Conservation (phyloP, 1,140 invertebrate species). For the Hestina assimilis region DNA sequence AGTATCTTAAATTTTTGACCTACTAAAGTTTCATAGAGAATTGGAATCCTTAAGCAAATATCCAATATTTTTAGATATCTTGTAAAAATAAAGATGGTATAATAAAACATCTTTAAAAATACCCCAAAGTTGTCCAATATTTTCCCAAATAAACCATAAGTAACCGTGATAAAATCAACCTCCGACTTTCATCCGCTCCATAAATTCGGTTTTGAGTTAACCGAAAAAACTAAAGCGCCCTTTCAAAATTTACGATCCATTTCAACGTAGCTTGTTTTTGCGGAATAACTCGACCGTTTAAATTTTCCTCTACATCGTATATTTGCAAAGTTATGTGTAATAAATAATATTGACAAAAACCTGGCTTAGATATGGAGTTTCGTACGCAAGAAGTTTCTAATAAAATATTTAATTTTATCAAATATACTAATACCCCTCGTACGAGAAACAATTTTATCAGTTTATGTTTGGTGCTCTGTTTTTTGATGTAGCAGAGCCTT, state of each 20-base stretch:
- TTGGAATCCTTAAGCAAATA: too few species aligned
- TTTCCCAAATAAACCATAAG: conserved; percentile 20
- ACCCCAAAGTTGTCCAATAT: conserved; percentile 5
- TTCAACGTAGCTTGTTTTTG: conserved; percentile 27
- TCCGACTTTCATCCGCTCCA: conserved; percentile 31
- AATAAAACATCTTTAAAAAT: conserved; percentile 2
- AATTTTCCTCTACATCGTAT: conserved; percentile 8
- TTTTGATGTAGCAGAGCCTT: too few species aligned
- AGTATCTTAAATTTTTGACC: too few species aligned
- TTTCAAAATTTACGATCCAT: conserved; percentile 33
- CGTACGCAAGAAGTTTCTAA: too few species aligned
- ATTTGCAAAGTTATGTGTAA: neutral
- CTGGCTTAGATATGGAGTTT: too few species aligned
- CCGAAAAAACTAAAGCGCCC: conserved; percentile 32
- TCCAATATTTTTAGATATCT: too few species aligned
- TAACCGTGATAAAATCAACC: conserved; percentile 32
- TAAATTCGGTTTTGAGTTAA: conserved; percentile 36
- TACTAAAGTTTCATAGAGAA: too few species aligned
- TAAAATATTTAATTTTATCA: too few species aligned
- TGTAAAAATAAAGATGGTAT: neutral
- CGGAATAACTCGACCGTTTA: conserved; percentile 21
- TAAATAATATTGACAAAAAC: too few species aligned
- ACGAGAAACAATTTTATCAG: too few species aligned
- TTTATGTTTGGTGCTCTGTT: too few species aligned
- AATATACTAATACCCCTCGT: too few species aligned